phyloP scores from a whole-genome alignment of 2,113 vertebrate genomes.

The Accipiter cooperii region DNA sequence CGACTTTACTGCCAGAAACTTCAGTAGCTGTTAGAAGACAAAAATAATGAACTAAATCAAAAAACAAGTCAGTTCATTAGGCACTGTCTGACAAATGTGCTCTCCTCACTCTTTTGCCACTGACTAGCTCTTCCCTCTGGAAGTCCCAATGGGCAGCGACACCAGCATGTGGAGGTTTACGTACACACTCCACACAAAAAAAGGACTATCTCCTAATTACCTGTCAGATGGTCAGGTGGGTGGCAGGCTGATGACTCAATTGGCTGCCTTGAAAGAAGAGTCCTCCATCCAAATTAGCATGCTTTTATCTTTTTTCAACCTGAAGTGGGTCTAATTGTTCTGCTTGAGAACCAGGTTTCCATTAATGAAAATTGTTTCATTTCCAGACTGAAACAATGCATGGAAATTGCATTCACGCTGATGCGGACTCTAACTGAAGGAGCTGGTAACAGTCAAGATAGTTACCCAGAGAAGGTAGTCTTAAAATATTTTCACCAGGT shows the following conservation, averaged over 20 bases:
- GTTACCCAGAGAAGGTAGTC: background rate
- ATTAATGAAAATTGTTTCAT: slow-evolving; percentile 82
- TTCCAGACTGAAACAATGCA: slow-evolving; percentile 72
- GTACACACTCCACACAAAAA: slow-evolving; percentile 48
- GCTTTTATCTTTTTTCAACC: slow-evolving; percentile 81
- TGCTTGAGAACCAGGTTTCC: slow-evolving; percentile 77
- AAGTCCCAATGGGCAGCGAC: slow-evolving; percentile 71
- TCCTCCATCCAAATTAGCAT: slow-evolving; percentile 81
- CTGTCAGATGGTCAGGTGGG: slow-evolving; percentile 74
- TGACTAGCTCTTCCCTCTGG: slow-evolving; percentile 40
- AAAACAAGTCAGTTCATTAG: background rate
- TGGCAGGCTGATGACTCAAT: slow-evolving; percentile 71
- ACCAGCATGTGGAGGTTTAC: slow-evolving; percentile 70
- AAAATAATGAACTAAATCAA: background rate
- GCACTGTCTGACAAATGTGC: background rate
- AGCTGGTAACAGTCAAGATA: slow-evolving; percentile 40
- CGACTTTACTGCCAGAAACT: slow-evolving; percentile 35
- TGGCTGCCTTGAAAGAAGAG: slow-evolving; percentile 76
- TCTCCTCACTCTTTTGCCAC: slow-evolving; percentile 43
- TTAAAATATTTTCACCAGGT: slow-evolving; percentile 7
- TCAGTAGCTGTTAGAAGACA: slow-evolving; percentile 48
- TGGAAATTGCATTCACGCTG: slow-evolving; percentile 67
- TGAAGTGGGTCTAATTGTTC: slow-evolving; percentile 80
- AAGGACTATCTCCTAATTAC: slow-evolving; percentile 77
- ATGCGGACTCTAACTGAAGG: slow-evolving; percentile 40